Evolutionary conservation across 2,888 invertebrate species (phyloP), one percentile per base, ranked within the genome.

Genomic region (Brachypalpus laphriformis): DNA sequence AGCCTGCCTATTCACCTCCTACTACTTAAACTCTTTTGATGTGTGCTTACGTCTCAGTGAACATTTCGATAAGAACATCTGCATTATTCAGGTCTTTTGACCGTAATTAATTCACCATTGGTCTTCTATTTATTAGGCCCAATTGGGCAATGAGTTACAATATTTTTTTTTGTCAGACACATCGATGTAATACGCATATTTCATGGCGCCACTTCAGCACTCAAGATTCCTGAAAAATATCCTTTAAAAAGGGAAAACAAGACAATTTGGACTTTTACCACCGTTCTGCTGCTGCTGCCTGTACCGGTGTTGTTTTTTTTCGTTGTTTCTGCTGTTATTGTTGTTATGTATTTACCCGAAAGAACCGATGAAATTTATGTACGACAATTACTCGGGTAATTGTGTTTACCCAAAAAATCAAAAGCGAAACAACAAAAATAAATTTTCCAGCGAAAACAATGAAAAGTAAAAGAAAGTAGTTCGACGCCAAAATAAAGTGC

Each of bases 401-500:
- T 78, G 68, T 78, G 63, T 83, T 83, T 74, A 78, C 63, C 78
- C 42, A 47, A 56, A 63, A 74, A 78, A 57, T 78, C 78, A 78
- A 70, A 68, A 59, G 54, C 63, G 16, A 78, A 83, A 83, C 63
- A 78, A 78, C 68, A 70, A 70, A 74, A 75, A 57, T 45, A 83
- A 65, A 45, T 75, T 49, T 34, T 66, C 40, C n/a, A 47, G 25
- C 18, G 72, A 70, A 74, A 78, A 83, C 74, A 78, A 70, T 37
- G 74, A 57, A 63, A 83, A 83, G 72, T 78, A 65, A 70, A 63
- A 54, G 54, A 78, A 82, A 78, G 83, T 83, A 83, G 83, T 83
- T 49, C 80, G 80, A 80, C 83, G 83, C 83, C 83, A 80, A 57
- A 78, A 74, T 70, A 78, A 78, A 83, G 82, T 83, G 78, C 78